A percentile compares a stretch with the other conserved stretches of the same genome.
Evolutionary conservation across 2,113 vertebrate genomes (phyloP).

Genomic region (Hydropotes inermis): DNA sequence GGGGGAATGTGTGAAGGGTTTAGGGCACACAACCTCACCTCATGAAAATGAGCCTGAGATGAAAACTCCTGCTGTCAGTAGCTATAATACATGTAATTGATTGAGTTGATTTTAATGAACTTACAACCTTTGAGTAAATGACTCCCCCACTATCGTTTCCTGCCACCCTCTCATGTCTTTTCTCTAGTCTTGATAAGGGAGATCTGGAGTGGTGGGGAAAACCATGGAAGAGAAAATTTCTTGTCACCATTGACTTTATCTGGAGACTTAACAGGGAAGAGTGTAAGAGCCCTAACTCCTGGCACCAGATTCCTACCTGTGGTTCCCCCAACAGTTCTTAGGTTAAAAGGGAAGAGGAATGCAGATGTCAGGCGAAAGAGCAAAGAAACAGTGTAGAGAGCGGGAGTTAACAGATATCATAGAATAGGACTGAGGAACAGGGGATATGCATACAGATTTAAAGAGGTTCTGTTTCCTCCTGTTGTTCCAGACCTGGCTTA

Average conservation of each 20-base stretch:
- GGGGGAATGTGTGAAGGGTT: background rate
- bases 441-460: background rate
- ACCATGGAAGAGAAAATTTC: background rate
- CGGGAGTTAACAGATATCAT: background rate
- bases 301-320: background rate
- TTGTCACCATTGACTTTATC: background rate
- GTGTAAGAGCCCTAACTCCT: background rate
- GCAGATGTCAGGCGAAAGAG: background rate
- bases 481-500: background rate
- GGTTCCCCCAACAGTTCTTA: background rate
- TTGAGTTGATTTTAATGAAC: background rate
- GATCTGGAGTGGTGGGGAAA: background rate
- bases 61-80: background rate
- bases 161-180: background rate
- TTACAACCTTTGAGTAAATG: background rate
- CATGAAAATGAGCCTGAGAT: background rate
- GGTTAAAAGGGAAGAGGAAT: background rate
- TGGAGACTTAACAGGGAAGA: background rate
- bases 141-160: background rate
- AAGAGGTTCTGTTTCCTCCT: background rate
- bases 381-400: background rate
- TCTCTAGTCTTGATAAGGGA: background rate
- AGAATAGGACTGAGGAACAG: background rate
- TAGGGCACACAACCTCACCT: background rate
- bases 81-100: background rate